These are phyloP conservation scores for Podarcis siculus DNA, from an alignment of 2,797 vertebrate genomes.

Conservation along the genomic window DNA sequence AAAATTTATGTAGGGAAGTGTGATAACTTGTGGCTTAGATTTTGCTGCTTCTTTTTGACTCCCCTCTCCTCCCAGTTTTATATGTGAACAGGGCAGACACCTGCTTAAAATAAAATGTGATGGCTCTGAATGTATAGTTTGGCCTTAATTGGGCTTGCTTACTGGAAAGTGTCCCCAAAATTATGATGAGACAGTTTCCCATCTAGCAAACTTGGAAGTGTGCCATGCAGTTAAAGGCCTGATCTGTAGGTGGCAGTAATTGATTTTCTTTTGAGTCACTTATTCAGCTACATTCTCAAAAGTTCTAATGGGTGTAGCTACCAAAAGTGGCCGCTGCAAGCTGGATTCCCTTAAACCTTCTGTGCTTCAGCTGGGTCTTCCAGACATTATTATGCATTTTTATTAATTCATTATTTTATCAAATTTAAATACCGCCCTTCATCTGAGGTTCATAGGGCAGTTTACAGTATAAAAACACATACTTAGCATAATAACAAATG, in stretches of 20 bases:
- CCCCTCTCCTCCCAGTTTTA: background rate
- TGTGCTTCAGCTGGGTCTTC: background rate
- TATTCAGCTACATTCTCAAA: background rate
- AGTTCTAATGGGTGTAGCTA: background rate
- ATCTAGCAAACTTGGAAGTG: background rate
- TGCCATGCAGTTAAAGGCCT: background rate
- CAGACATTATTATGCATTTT: background rate
- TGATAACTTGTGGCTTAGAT: too few species aligned
- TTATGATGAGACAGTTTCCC: background rate
- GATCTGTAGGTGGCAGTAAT: slow-evolving; percentile 24
- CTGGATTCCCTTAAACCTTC: background rate
- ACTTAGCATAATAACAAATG: too few species aligned
- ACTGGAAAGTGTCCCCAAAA: background rate
- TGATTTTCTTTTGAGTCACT: background rate
- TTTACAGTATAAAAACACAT: too few species aligned
- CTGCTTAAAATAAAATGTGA: background rate
- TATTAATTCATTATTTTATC: too few species aligned
- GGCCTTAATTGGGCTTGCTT: background rate
- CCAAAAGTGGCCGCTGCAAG: background rate
- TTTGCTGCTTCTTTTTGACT: background rate
- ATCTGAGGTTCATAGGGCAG: too few species aligned
- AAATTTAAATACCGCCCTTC: too few species aligned
- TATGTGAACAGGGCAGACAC: background rate
- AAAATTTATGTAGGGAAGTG: background rate
- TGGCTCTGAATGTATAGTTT: background rate